These are phyloP conservation scores for Dynastes grantii DNA, from an alignment of 2,888 invertebrate genomes.

Conservation along the genomic window DNA sequence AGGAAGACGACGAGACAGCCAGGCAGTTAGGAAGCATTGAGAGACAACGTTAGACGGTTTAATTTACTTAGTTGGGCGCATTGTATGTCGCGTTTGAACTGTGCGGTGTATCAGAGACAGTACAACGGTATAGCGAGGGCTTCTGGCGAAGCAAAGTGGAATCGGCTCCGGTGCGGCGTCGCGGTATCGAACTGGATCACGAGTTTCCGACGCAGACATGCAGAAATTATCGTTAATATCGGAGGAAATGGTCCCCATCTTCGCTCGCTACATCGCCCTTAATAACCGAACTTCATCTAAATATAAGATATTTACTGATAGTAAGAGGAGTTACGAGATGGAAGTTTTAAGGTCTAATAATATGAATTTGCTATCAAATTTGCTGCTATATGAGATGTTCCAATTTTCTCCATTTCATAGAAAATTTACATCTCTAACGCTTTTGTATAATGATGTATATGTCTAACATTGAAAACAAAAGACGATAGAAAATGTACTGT, in stretches of 20 bases:
- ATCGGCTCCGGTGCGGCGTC: neutral
- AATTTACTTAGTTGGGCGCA: constrained; percentile 29
- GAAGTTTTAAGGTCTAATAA: too few relatives aligned
- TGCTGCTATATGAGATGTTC: too few relatives aligned
- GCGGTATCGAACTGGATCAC: constrained; percentile 5
- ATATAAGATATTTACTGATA: neutral
- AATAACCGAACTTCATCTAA: neutral
- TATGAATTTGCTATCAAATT: too few relatives aligned
- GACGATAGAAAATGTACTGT: too few relatives aligned
- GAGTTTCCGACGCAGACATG: constrained; percentile 6
- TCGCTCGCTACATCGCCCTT: neutral
- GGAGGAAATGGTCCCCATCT: neutral
- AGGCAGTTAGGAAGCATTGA: neutral
- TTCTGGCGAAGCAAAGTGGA: neutral
- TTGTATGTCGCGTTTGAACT: constrained; percentile 9
- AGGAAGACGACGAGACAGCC: neutral
- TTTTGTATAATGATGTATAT: too few relatives aligned
- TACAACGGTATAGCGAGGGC: neutral
- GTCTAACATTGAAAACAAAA: too few relatives aligned
- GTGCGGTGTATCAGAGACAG: neutral
- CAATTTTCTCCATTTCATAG: too few relatives aligned
- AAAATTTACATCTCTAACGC: too few relatives aligned
- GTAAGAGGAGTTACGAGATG: too few relatives aligned
- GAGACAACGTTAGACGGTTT: constrained; percentile 12
- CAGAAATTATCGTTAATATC: constrained; percentile 22